Evolutionary conservation across 2,888 invertebrate species (phyloP), one percentile per base, ranked within the genome.

Genomic region (Dicranocentrus wangi): DNA sequence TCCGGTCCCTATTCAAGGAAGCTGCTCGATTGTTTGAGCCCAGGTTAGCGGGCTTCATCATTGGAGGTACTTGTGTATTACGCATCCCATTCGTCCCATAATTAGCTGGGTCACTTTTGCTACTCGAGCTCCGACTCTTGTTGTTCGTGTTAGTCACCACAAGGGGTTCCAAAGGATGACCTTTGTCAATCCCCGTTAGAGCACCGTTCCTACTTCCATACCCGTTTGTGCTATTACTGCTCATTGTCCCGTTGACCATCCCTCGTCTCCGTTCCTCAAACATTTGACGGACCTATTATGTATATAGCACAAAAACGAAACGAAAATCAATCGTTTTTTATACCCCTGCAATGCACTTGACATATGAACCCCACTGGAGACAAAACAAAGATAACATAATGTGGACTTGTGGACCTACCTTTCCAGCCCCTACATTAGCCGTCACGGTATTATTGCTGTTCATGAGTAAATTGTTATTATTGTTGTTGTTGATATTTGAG

Each of bases 281-380:
- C 93, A 95, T 93, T 90, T 95, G 95, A 15, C 95, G 92, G 28
- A 95, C 94, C 92, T 93, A 39, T 42, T 42, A 61, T 15, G n/a
- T n/a, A n/a, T n/a, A n/a, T n/a, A n/a, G n/a, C n/a, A n/a, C n/a
- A 28, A 27, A 65, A 8, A 39, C 39, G 19, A 27, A 1, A 13
- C 21, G 10, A 5, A 55, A 7, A 13, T 55, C 25, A 10, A 21
- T 25, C 7, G 21, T 27, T 60, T 60, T 19, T 25, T 25, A 2
- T 25, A 1, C 13, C 55, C n/a, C n/a, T n/a, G n/a, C n/a, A n/a
- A n/a, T n/a, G n/a, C n/a, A n/a, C n/a, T n/a, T n/a, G n/a, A n/a
- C n/a, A n/a, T n/a, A n/a, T n/a, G n/a, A n/a, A n/a, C n/a, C n/a
- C n/a, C n/a, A n/a, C n/a, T n/a, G n/a, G n/a, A n/a, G n/a, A n/a